Base-by-base conservation (phyloP, 1,140 invertebrate species). In the Euglossa dilemma region DNA sequence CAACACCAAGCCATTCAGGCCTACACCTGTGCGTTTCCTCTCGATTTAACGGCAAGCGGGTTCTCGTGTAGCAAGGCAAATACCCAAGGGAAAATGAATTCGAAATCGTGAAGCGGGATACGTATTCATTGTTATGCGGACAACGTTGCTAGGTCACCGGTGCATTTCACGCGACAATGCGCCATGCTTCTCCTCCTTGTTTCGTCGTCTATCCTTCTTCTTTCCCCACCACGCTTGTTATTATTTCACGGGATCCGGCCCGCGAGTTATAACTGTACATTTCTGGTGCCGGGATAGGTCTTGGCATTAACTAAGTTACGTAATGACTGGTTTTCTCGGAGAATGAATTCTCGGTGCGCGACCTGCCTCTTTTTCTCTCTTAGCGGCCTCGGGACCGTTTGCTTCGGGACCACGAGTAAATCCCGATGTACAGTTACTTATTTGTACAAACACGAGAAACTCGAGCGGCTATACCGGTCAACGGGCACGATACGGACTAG, bases 351-450 rank as follows among this genome's bases (percentile, higher is more conserved):
- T 76, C 50, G 77, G 75, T 76, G 52, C 43, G 61, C 54, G 25
- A 28, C 25, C 18, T 54, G 67, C 56, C 76, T 74, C 70, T 76
- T 66, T 76, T 59, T 83, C 66, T 66, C 28, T 80, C 67, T 61
- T 36, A 11, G 43, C 47, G 16, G 63, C n/a, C 47, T 45, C 67
- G 74, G 61, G 63, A 28, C 25, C 76, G 59, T 70, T 80, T 61
- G 77, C 72, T 71, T 89, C 61, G 69, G 69, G 87, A 79, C 70
- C 85, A 77, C 82, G 84, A 90, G 88, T 91, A 91, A 88, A 92
- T 91, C 88, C 86, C 85, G 12, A 91, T 86, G 88, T 90, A 92
- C 90, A 91, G 91, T 92, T 92, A 92, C 73, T 83, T 85, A 86
- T 90, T 92, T 91, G 86, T 90, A 91, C 87, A 85, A 86, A 85